These are phyloP conservation scores for Periphyllus acericola DNA, from an alignment of 2,888 invertebrate species.

Conservation along the genomic window DNA sequence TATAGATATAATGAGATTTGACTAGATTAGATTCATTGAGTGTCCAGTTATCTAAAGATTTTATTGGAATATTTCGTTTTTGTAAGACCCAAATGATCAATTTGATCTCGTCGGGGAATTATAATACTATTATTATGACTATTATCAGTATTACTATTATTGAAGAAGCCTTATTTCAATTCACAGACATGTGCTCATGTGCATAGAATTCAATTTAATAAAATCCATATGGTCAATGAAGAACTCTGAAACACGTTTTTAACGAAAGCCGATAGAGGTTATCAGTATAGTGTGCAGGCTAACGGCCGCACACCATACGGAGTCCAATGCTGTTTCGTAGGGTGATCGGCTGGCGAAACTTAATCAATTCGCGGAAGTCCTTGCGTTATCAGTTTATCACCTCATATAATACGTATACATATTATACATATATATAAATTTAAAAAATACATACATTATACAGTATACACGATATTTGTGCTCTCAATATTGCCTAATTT, in stretches of 20 bases:
- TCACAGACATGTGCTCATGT: neutral
- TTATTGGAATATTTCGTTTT: too few relatives aligned
- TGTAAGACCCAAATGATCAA: too few relatives aligned
- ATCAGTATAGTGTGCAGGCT: conserved; percentile 3
- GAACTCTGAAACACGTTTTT: conserved; percentile 2
- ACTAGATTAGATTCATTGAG: too few relatives aligned
- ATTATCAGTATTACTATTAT: too few relatives aligned
- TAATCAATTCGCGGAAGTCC: conserved; percentile 44
- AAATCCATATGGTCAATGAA: conserved; percentile 7
- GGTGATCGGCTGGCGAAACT: conserved; percentile 20
- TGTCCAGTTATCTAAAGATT: too few relatives aligned
- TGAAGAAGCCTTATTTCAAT: neutral
- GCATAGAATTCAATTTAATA: neutral
- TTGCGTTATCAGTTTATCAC: conserved; percentile 10
- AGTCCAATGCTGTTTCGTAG: conserved; percentile 32
- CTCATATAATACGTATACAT: neutral
- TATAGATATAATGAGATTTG: too few relatives aligned
- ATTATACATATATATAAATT: neutral
- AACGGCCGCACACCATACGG: neutral
- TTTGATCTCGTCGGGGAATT: too few relatives aligned
- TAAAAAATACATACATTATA: neutral
- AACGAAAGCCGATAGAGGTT: conserved; percentile 40
- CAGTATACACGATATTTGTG: neutral
- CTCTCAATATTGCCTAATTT: neutral
- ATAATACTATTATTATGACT: too few relatives aligned